These are phyloP conservation scores for Onchidella celtica DNA, from an alignment of 2,888 invertebrate species.

Conservation along the genomic window DNA sequence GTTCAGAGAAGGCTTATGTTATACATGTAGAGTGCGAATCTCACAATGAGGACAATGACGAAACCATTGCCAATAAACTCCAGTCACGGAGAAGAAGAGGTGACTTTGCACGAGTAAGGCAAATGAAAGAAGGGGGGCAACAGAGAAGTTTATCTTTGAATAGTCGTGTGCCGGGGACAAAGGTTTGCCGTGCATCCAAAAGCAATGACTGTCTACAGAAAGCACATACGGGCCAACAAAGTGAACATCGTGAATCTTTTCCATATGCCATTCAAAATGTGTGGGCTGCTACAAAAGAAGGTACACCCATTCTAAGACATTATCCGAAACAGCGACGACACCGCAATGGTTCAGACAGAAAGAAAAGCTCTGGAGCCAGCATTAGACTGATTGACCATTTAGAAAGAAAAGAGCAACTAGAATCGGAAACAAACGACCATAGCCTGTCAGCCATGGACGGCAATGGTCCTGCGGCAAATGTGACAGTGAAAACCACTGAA, in stretches of 20 bases:
- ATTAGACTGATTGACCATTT: slow-evolving; percentile 15
- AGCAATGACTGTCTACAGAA: background rate
- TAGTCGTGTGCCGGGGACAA: background rate
- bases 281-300: no score
- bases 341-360: background rate
- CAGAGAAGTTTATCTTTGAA: background rate
- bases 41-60: background rate
- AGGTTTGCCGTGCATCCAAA: background rate
- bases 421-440: no score
- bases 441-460: no score
- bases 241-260: no score
- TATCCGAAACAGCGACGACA: background rate
- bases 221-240: background rate
- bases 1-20: background rate
- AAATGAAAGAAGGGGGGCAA: background rate
- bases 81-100: background rate
- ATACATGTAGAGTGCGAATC: background rate
- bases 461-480: no score
- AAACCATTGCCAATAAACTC: background rate
- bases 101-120: background rate
- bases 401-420: slow-evolving; percentile 13
- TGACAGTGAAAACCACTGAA: no score
- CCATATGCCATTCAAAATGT: no score
- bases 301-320: background rate
- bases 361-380: background rate